Base-by-base conservation (phyloP, 2,113 vertebrate genomes). In the Hypomesus transpacificus region DNA sequence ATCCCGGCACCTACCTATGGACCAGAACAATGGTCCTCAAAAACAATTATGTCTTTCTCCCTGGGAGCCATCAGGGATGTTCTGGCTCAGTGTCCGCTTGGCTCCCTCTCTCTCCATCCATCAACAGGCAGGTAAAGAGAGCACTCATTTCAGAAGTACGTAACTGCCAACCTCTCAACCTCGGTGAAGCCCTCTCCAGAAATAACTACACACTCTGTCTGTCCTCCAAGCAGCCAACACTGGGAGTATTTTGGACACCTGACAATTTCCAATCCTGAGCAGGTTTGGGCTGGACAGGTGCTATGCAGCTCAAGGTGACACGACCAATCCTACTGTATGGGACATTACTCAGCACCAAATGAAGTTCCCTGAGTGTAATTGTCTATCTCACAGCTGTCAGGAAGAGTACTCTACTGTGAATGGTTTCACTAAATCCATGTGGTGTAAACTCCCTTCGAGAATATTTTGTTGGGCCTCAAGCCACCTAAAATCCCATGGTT, bases 11-110 rank as follows among this genome's bases (percentile, higher is more conserved):
- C 39, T 20, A 65, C 6, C 34, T n/a, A 65, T 65, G n/a, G 16
- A 58, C 39, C 51, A 56, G 56, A 61, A 9, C 14, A 22, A 63
- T 14, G 66, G 39, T 66, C 62, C 50, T 61, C 64, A 65, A 50
- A 34, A 65, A 65, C 39, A 65, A 65, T 50, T 13, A 13, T 14
- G 3, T n/a, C 20, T 46, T 50, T 65, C 63, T 65, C 28, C 34
- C 14, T 20, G 7, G 18, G 63, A 65, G 46, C 17, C 34, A 50
- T 34, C 63, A 3, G 31, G 46, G 31, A 65, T 21, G 9, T 62
- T 31, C 17, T 26, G 60, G 60, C 22, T 62, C 26, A 16, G 22
- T 4, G 31, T 65, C 39, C n/a, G 8, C 46, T 65, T 21, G 34
- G 34, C 63, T 20, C 63, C 21, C 63, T 21, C 20, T 20, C 63